These are phyloP conservation scores for Cephus pulcher DNA, from an alignment of 2,888 invertebrate genomes.

Conservation along the genomic window DNA sequence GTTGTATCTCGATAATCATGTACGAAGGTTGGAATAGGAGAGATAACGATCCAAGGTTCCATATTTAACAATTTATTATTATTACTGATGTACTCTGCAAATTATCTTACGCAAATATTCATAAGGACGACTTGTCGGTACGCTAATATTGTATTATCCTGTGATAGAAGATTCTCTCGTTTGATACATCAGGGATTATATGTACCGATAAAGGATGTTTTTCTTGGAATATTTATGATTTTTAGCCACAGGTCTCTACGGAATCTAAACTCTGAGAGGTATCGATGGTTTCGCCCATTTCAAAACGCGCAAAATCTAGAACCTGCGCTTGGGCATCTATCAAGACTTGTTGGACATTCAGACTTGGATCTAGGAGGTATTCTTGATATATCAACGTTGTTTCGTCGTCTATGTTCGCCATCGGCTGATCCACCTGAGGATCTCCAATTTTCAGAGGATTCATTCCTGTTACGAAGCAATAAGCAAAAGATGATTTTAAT, in stretches of 20 bases:
- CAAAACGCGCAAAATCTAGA: conserved; percentile 86
- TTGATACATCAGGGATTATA: not conserved
- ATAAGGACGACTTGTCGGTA: not conserved
- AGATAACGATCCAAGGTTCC: not conserved
- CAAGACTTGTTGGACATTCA: conserved; percentile 80
- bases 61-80: not conserved
- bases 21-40: not conserved
- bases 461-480: conserved; percentile 70
- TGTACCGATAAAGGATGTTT: not conserved
- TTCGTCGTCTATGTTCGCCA: conserved; percentile 79
- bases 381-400: conserved; percentile 87
- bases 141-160: not conserved
- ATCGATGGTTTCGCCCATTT: conserved; percentile 79
- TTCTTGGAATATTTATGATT: not conserved
- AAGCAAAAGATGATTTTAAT: conserved; percentile 7
- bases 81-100: not conserved
- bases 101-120: not conserved
- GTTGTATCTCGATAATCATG: not conserved
- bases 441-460: conserved; percentile 82
- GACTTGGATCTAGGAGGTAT: conserved; percentile 82
- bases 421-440: conserved; percentile 72
- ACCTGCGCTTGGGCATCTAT: conserved; percentile 75
- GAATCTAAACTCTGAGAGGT: conserved; percentile 69
- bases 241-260: conserved; percentile 75
- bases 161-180: not conserved